phyloP scores from a whole-genome alignment of 1,140 invertebrate genomes.

The Eciton burchellii region DNA sequence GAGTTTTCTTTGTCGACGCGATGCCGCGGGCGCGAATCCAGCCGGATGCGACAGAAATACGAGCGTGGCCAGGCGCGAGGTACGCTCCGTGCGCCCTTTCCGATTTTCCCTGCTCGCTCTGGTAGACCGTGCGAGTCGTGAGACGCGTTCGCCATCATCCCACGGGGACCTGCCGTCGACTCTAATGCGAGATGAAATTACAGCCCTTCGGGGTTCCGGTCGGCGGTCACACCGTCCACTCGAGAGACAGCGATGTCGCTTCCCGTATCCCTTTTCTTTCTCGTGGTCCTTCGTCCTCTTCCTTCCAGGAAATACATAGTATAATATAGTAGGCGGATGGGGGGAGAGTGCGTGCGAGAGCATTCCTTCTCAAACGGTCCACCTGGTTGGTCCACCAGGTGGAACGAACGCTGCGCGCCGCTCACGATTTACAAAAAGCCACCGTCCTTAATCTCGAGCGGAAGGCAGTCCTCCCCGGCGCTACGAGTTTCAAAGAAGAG shows the following conservation, averaged over 20 bases:
- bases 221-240: constrained; percentile 66
- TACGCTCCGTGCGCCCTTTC: constrained; percentile 69
- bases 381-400: constrained; percentile 53
- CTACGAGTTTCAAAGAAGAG: constrained; percentile 55
- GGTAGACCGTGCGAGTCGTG: constrained; percentile 57
- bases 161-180: constrained; percentile 64
- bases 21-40: constrained; percentile 58
- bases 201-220: constrained; percentile 68
- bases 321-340: neutral
- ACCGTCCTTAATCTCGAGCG: constrained; percentile 65
- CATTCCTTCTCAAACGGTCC: constrained; percentile 68
- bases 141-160: constrained; percentile 72
- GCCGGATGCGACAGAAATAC: constrained; percentile 69
- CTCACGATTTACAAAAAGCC: constrained; percentile 58
- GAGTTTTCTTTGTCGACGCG: too few species aligned
- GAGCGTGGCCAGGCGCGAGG: constrained; percentile 54
- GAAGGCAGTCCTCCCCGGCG: neutral
- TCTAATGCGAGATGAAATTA: constrained; percentile 79
- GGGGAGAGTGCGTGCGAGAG: constrained; percentile 10
- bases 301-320: neutral
- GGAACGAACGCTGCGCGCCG: constrained; percentile 56
- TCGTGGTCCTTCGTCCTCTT: neutral
- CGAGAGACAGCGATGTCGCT: constrained; percentile 58
- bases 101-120: constrained; percentile 11
- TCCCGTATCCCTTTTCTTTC: too few species aligned